Percentiles rank a stretch among this genome's conserved stretches.
These are phyloP conservation scores for Poeciliopsis gracilis DNA, from an alignment of 2,797 vertebrate species.

Conservation along the genomic window DNA sequence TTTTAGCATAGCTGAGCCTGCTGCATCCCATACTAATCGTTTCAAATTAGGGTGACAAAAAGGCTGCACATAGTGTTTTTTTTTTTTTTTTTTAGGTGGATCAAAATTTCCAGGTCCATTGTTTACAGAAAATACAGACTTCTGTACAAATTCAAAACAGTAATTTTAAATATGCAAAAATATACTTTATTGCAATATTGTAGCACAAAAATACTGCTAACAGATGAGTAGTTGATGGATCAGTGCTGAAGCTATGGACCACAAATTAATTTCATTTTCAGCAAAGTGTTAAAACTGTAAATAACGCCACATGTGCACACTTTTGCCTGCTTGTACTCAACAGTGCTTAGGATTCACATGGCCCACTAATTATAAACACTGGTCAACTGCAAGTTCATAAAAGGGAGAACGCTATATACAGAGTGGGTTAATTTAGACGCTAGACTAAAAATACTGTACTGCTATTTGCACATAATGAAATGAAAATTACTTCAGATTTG, in stretches of 20 bases:
- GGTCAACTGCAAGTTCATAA: constrained; percentile 49
- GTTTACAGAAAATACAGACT: not conserved
- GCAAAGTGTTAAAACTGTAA: constrained; percentile 24
- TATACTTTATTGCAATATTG: constrained; percentile 97
- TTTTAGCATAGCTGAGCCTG: not conserved
- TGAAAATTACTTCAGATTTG: constrained; percentile 47
- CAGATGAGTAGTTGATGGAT: constrained; percentile 52
- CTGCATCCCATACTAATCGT: not conserved
- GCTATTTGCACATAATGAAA: constrained; percentile 55
- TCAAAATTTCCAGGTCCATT: not conserved
- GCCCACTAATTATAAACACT: constrained; percentile 51
- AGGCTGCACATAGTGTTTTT: not conserved
- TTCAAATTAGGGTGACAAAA: not conserved
- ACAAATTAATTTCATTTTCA: constrained; percentile 51
- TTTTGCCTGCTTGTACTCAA: constrained; percentile 43
- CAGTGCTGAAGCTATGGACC: constrained; percentile 63
- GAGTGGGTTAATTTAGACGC: constrained; percentile 36
- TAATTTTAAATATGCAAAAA: constrained; percentile 88
- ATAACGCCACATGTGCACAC: constrained; percentile 32
- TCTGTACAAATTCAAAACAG: not conserved
- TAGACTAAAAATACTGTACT: constrained; percentile 63
- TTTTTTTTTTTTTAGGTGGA: not conserved
- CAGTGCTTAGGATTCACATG: constrained; percentile 38
- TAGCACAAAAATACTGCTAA: constrained; percentile 79
- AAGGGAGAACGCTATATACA: constrained; percentile 33